Evolutionary conservation across 2,113 vertebrate genomes (phyloP).

Genomic region (Picathartes gymnocephalus): DNA sequence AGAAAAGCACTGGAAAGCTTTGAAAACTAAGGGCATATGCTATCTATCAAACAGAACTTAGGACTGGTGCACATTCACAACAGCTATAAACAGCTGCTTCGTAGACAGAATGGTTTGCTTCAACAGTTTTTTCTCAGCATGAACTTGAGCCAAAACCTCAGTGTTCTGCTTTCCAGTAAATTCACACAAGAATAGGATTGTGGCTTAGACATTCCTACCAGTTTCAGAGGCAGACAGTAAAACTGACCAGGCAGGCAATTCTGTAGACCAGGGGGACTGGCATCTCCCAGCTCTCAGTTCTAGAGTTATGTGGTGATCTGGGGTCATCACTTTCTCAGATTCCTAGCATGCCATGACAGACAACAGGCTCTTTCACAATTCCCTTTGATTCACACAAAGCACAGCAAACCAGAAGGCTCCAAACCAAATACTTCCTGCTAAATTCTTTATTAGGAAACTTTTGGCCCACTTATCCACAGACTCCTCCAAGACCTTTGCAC

Average conservation of each 20-base stretch:
- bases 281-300: not conserved
- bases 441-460: not conserved
- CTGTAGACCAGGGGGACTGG: not conserved
- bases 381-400: not conserved
- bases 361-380: not conserved
- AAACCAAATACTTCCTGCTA: not conserved
- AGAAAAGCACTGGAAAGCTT: not conserved
- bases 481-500: not conserved
- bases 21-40: not conserved
- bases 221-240: not conserved
- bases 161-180: not conserved
- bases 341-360: not conserved
- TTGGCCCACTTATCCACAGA: not conserved
- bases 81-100: constrained; percentile 22
- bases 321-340: not conserved
- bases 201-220: not conserved
- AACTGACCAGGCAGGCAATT: not conserved
- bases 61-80: not conserved
- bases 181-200: not conserved
- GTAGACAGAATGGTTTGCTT: not conserved
- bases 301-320: not conserved
- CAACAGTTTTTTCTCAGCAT: not conserved
- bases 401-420: not conserved
- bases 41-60: not conserved
- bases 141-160: constrained; percentile 1